A percentile compares a stretch with the other conserved stretches of the same genome.
Conservation (phyloP, 2,113 vertebrate genomes). For the Dipodomys merriami region DNA sequence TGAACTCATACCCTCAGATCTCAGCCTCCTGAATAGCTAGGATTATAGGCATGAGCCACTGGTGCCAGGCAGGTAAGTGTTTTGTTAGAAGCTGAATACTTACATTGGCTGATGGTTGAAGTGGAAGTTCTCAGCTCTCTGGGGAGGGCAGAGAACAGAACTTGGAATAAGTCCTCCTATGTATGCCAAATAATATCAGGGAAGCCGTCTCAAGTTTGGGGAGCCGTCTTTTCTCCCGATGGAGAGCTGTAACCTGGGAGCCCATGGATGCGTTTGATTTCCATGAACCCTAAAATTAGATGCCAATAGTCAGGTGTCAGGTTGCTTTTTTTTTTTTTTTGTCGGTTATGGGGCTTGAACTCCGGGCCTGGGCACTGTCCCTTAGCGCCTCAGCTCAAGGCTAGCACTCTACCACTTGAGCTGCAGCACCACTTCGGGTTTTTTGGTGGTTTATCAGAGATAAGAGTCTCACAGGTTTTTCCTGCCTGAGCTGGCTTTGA, state of each 20-base stretch:
- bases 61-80: too few relatives aligned
- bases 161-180: not conserved
- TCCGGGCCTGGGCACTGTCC: too few relatives aligned
- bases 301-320: not conserved
- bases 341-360: too few relatives aligned
- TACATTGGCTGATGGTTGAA: not conserved
- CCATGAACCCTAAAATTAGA: not conserved
- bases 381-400: too few relatives aligned
- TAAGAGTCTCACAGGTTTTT: too few relatives aligned
- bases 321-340: not conserved
- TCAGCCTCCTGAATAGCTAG: too few relatives aligned
- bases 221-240: not conserved
- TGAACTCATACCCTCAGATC: too few relatives aligned
- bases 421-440: too few relatives aligned
- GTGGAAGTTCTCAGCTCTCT: not conserved
- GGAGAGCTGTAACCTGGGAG: not conserved
- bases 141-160: not conserved
- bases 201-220: not conserved
- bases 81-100: conserved; percentile 9
- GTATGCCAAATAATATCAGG: not conserved
- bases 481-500: too few relatives aligned
- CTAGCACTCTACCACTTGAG: too few relatives aligned
- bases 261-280: not conserved
- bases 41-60: too few relatives aligned
- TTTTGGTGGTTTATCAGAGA: too few relatives aligned